Evolutionary conservation across 1,140 invertebrate genomes (phyloP).

Genomic region (Subanguina moxae): DNA sequence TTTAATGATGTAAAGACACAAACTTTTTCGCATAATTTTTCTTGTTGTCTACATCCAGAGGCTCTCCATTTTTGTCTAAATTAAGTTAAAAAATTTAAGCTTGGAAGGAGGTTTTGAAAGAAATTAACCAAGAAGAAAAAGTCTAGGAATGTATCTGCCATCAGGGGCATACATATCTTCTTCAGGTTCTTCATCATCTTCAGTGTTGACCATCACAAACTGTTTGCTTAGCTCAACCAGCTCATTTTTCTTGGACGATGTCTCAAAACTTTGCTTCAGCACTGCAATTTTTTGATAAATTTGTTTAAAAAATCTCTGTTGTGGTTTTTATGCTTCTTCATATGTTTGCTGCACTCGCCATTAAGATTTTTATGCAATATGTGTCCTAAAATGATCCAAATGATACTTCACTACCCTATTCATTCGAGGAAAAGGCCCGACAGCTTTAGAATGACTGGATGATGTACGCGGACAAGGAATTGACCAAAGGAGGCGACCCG

Average conservation of each 20-base stretch:
- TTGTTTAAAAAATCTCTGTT: slow-evolving; percentile 10
- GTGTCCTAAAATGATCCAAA: no score
- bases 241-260: slow-evolving; percentile 42
- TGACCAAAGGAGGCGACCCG: no score
- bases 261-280: slow-evolving; percentile 47
- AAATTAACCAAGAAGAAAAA: slow-evolving; percentile 52
- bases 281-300: slow-evolving; percentile 33
- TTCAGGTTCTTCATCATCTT: slow-evolving; percentile 58
- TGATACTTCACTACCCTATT: no score
- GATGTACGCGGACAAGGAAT: no score
- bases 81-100: not conserved
- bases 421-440: no score
- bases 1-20: not conserved
- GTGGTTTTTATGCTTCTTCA: no score
- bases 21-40: slow-evolving; percentile 51
- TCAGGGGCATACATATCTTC: slow-evolving; percentile 55
- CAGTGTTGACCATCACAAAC: slow-evolving; percentile 58
- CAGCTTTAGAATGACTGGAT: no score
- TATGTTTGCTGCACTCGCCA: no score
- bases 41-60: slow-evolving; percentile 52
- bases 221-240: slow-evolving; percentile 51
- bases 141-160: slow-evolving; percentile 54
- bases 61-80: slow-evolving; percentile 52
- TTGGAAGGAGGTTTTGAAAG: not conserved
- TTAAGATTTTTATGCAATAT: no score